A percentile compares a stretch with the other conserved stretches of the same genome.
phyloP scores from a whole-genome alignment of 2,113 vertebrate species.

The Cyprinodon variegatus region DNA sequence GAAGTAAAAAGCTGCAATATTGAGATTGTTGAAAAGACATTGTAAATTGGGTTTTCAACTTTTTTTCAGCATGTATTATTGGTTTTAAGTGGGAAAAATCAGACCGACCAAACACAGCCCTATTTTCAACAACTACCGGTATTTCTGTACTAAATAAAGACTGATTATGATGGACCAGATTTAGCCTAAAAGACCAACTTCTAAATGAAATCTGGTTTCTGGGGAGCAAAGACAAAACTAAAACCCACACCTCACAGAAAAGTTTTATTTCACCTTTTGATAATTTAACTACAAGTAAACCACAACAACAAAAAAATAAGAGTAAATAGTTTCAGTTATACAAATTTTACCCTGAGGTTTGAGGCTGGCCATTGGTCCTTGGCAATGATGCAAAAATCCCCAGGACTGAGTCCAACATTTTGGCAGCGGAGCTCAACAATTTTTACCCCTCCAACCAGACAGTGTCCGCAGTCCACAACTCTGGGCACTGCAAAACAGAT shows the following conservation, averaged over 20 bases:
- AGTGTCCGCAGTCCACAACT: slow-evolving; percentile 87
- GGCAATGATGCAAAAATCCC: slow-evolving; percentile 88
- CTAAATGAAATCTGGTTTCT: no score
- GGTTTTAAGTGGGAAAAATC: no score
- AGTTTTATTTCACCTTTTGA: background rate
- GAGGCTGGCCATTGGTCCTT: slow-evolving; percentile 83
- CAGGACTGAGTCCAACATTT: slow-evolving; percentile 85
- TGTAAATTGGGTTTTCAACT: no score
- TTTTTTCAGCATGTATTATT: no score
- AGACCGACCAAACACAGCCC: no score
- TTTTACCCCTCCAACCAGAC: slow-evolving; percentile 88
- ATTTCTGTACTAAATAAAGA: no score
- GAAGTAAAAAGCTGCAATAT: no score
- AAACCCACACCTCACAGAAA: background rate
- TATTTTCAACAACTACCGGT: no score
- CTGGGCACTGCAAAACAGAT: slow-evolving; percentile 80
- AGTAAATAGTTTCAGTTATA: background rate
- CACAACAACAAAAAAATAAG: no score
- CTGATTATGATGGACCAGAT: no score
- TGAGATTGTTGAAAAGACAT: no score
- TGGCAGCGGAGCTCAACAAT: slow-evolving; percentile 79
- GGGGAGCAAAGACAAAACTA: background rate
- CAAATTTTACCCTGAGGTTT: slow-evolving; percentile 80
- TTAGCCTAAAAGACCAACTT: no score
- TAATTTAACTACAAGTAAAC: background rate